These are phyloP conservation scores for Microctonus aethiopoides DNA, from an alignment of 2,888 invertebrate species.

Conservation along the genomic window DNA sequence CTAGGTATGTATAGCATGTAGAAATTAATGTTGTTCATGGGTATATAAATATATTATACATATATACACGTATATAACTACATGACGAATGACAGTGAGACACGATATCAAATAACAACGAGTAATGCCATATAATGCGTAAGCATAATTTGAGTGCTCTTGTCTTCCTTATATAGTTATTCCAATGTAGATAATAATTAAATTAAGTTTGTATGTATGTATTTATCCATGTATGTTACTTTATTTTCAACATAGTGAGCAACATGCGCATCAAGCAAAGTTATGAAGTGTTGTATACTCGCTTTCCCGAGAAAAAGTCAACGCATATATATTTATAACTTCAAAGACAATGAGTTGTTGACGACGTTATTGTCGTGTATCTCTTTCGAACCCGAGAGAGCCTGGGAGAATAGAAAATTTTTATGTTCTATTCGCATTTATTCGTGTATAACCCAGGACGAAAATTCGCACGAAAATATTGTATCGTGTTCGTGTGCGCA, in stretches of 20 bases:
- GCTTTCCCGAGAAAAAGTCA: constrained; percentile 19
- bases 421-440: constrained; percentile 3
- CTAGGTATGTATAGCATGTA: not conserved
- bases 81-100: not conserved
- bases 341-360: constrained; percentile 16
- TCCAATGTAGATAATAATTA: constrained; percentile 4
- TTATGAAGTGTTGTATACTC: constrained; percentile 5
- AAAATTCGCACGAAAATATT: constrained; percentile 19
- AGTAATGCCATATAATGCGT: not conserved
- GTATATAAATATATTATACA: not conserved
- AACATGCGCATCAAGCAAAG: not conserved
- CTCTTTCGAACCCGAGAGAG: constrained; percentile 10
- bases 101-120: not conserved
- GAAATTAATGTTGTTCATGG: not conserved
- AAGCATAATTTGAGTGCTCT: constrained; percentile 16
- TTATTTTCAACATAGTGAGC: not conserved
- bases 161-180: constrained; percentile 9
- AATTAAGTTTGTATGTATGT: not conserved
- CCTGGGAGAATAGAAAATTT: constrained; percentile 28
- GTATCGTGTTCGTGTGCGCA: not conserved
- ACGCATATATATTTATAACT: not conserved
- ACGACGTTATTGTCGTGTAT: constrained; percentile 6
- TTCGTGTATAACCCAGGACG: not conserved
- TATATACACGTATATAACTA: not conserved
- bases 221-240: not conserved